Base-by-base conservation (phyloP, 35 echinoderm and acorn worm species). In the Stichopus chloronotus region DNA sequence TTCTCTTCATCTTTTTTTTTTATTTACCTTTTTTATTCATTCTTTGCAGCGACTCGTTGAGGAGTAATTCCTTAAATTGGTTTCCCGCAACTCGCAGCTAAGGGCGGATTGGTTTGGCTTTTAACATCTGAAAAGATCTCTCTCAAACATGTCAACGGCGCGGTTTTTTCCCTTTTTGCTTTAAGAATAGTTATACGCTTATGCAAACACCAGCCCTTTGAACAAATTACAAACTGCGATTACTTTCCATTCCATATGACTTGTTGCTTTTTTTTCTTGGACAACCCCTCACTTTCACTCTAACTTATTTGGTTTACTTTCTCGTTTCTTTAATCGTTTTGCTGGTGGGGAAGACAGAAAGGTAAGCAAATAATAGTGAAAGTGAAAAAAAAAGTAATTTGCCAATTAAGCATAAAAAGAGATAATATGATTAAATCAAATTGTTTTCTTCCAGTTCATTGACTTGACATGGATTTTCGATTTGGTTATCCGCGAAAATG, bases 341-440 rank as follows among this genome's bases (percentile, higher is more conserved):
- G 30, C 30, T 43, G 30, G 30, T 43, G 30, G 30, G 30, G 69
- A 74, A 14, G 22, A 74, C 61, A 65, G 19, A 65, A 43, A 43
- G 30, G 30, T 19, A 65, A 65, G 61, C 19, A 74, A 74, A 74
- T 74, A 21, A 16, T 74, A 21, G 69, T 74, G 69, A 21, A 65
- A 65, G 19, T 14, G 30, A 55, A 19, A 55, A 56, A 55, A 85
- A 20, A 85, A 85, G 53, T 85, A 85, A 85, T 85, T 85, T 85
- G 82, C 57, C 82, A 85, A 58, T 85, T 85, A 58, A 58, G 82
- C 82, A 85, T 85, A 85, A 85, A 74, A 85, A 85, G 14, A 85
- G 82, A 85, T 85, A 85, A 85, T 85, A 85, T 85, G 82, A 85
- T 85, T 85, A 85, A 85, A 85, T 85, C 55, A 85, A 85, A 85